A percentile compares a stretch with the other conserved stretches of the same genome.
phyloP scores from a whole-genome alignment of 2,888 invertebrate genomes.

The Acanthosepion pharaonis region DNA sequence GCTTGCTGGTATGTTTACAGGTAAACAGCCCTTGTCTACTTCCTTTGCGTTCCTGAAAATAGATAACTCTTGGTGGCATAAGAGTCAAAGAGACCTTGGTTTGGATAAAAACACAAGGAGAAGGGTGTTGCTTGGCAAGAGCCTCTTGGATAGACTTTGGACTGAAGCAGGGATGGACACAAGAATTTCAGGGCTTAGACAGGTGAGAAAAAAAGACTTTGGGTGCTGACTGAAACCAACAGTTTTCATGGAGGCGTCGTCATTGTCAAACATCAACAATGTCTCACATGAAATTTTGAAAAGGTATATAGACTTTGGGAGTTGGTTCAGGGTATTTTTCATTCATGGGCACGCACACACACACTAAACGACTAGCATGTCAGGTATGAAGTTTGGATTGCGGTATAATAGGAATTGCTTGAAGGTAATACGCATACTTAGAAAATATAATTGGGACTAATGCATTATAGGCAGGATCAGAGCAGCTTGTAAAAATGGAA shows the following conservation, averaged over 20 bases:
- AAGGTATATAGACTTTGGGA: neutral
- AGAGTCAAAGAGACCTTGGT: neutral
- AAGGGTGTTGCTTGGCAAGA: conserved; percentile 20
- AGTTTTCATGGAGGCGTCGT: neutral
- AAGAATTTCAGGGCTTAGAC: neutral
- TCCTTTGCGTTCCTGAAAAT: conserved; percentile 33
- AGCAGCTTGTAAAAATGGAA: neutral
- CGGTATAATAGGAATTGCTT: neutral
- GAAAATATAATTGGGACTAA: neutral
- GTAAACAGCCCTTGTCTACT: conserved; percentile 33
- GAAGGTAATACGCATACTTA: neutral
- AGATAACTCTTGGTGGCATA: conserved; percentile 9
- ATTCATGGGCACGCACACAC: neutral
- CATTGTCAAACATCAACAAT: neutral
- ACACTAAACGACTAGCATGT: neutral
- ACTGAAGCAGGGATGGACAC: neutral
- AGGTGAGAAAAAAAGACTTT: neutral
- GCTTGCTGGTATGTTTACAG: conserved; percentile 33
- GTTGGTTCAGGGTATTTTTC: neutral
- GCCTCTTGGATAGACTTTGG: neutral
- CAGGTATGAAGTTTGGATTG: neutral
- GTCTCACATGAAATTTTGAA: neutral
- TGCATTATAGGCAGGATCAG: neutral
- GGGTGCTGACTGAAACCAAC: neutral
- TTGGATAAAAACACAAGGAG: neutral